Evolutionary conservation across 2,888 invertebrate genomes (phyloP).

Genomic region (Synanthedon andrenaeformis): DNA sequence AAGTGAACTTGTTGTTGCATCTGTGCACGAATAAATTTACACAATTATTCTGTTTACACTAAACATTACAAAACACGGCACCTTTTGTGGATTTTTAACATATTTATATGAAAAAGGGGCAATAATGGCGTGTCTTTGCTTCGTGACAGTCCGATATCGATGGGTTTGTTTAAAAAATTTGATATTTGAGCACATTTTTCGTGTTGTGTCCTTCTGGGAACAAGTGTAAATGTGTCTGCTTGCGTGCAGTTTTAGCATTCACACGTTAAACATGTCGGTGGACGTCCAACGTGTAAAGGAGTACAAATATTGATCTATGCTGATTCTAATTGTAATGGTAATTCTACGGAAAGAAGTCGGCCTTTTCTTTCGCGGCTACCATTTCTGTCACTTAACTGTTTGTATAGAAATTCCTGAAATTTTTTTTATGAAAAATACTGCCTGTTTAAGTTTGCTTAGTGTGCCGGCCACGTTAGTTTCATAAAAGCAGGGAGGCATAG

Average conservation of each 20-base stretch:
- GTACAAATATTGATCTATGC: conserved; percentile 34
- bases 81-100: conserved; percentile 10
- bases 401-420: not conserved
- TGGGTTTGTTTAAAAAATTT: conserved; percentile 32
- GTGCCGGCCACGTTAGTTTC: too few species aligned
- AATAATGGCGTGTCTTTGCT: conserved; percentile 21
- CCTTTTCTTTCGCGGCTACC: conserved; percentile 1
- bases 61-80: not conserved
- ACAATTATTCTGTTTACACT: not conserved
- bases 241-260: conserved; percentile 37
- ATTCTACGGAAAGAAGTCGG: conserved; percentile 36
- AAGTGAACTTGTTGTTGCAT: too few species aligned
- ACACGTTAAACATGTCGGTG: conserved; percentile 34
- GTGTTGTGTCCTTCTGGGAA: conserved; percentile 52
- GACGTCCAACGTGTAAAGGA: conserved; percentile 21
- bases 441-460: too few species aligned
- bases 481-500: too few species aligned
- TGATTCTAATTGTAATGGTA: conserved; percentile 43
- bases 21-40: not conserved
- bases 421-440: not conserved
- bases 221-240: conserved; percentile 15
- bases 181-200: conserved; percentile 24
- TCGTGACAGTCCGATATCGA: conserved; percentile 35
- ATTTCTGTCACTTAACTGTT: not conserved
- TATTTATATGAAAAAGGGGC: conserved; percentile 23